Conservation (phyloP, 2,888 invertebrate species). For the Hybos culiciformis region DNA sequence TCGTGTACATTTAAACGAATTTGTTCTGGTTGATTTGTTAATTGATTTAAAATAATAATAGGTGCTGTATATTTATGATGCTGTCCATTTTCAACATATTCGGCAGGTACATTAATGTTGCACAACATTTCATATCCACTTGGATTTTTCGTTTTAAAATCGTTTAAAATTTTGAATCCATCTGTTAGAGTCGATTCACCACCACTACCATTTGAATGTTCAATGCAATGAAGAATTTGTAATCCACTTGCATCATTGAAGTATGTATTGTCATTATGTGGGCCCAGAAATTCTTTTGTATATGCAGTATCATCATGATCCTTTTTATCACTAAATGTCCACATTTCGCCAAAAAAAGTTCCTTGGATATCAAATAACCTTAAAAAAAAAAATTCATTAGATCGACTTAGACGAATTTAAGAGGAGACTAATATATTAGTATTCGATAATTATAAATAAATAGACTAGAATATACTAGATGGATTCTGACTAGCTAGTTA, state of each 20-base stretch:
- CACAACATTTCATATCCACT: constrained; percentile 46
- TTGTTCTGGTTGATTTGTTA: constrained; percentile 43
- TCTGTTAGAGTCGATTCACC: constrained; percentile 64
- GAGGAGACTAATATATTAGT: too few species aligned
- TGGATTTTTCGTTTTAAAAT: constrained; percentile 40
- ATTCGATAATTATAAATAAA: too few species aligned
- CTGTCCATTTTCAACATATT: constrained; percentile 49
- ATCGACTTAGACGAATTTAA: too few species aligned
- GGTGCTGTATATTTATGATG: constrained; percentile 44
- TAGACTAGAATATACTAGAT: too few species aligned
- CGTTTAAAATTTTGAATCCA: constrained; percentile 51
- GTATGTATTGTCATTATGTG: constrained; percentile 69
- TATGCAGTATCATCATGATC: constrained; percentile 62
- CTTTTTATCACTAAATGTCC: constrained; percentile 45
- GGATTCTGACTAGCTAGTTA: too few species aligned
- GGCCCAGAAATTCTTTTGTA: constrained; percentile 48
- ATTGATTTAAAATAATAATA: constrained; percentile 42
- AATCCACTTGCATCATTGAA: constrained; percentile 58
- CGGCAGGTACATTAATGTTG: constrained; percentile 43
- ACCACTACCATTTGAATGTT: constrained; percentile 44
- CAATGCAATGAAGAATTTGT: constrained; percentile 47
- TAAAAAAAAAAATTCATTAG: constrained; percentile 30
- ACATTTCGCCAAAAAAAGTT: constrained; percentile 63
- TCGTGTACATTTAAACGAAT: constrained; percentile 64
- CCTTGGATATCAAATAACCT: constrained; percentile 49